Evolutionary conservation across 2,797 vertebrate genomes (phyloP).

Genomic region (Gambusia yucatana): DNA sequence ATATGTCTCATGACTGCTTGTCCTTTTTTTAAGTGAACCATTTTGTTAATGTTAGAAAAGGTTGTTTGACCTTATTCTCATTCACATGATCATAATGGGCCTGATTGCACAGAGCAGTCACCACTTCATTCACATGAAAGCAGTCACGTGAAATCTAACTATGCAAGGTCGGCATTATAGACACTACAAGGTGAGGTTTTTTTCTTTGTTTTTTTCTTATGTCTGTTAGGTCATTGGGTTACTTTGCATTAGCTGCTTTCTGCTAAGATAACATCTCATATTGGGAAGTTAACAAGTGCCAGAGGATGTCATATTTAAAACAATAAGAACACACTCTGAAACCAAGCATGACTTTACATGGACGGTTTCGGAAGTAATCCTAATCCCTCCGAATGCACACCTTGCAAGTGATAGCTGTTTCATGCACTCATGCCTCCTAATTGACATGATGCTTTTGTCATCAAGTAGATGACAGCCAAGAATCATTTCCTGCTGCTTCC

Average conservation of each 20-base stretch:
- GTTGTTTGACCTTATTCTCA: slow-evolving; percentile 36
- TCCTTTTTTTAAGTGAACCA: not conserved
- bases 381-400: not conserved
- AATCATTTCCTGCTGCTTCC: not conserved
- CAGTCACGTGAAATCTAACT: not conserved
- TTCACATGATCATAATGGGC: slow-evolving; percentile 28
- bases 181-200: not conserved
- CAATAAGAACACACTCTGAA: slow-evolving; percentile 6
- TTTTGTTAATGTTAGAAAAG: slow-evolving; percentile 12
- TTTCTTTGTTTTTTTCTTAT: not conserved
- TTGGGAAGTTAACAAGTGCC: not conserved
- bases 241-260: not conserved
- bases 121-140: slow-evolving; percentile 29
- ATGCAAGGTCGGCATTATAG: not conserved
- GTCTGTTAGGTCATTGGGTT: not conserved
- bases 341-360: not conserved
- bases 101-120: slow-evolving; percentile 16
- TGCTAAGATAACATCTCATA: not conserved
- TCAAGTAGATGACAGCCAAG: not conserved
- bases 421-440: not conserved
- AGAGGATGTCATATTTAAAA: not conserved
- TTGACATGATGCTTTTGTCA: not conserved
- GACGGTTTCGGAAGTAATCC: not conserved
- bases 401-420: not conserved
- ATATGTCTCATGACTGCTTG: not conserved